phyloP scores from a whole-genome alignment of 1,140 invertebrate species.

The Calliphora vicina region DNA sequence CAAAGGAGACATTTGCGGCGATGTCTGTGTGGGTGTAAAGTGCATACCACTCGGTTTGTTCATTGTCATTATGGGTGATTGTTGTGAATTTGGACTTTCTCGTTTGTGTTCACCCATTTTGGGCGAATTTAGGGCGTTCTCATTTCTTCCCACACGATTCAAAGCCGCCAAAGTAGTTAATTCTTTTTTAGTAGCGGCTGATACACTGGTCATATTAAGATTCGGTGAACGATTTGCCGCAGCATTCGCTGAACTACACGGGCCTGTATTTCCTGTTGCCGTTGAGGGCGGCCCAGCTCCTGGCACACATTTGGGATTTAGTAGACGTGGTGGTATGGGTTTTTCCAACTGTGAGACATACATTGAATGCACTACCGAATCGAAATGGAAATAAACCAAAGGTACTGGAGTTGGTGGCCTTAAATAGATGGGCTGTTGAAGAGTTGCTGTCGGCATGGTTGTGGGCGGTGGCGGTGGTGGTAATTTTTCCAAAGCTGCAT shows the following conservation, averaged over 20 bases:
- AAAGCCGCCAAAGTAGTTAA: constrained; percentile 28
- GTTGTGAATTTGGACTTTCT: constrained; percentile 5
- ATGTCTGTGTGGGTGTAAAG: constrained; percentile 20
- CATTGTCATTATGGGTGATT: background rate
- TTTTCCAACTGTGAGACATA: constrained; percentile 40
- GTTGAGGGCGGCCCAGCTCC: background rate
- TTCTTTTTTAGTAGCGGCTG: constrained; percentile 29
- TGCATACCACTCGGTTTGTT: background rate
- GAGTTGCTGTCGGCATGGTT: constrained; percentile 13
- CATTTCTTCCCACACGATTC: constrained; percentile 14
- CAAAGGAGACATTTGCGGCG: background rate
- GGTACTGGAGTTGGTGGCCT: constrained; percentile 36
- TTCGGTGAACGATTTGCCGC: constrained; percentile 33
- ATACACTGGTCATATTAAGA: background rate
- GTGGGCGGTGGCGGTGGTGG: constrained; percentile 42
- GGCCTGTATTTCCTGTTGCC: background rate
- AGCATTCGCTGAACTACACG: background rate
- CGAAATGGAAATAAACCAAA: constrained; percentile 40
- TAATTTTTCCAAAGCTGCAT: constrained; percentile 31
- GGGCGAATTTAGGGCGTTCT: background rate
- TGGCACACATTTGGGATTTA: constrained; percentile 39
- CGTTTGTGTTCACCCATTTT: background rate
- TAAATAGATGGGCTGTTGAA: constrained; percentile 39
- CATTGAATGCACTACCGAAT: constrained; percentile 42
- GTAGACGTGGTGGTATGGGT: constrained; percentile 41